Evolutionary conservation across 2,797 vertebrate genomes (phyloP), one percentile per base, ranked within the genome.

Genomic region (Eurystomus glaucurus): DNA sequence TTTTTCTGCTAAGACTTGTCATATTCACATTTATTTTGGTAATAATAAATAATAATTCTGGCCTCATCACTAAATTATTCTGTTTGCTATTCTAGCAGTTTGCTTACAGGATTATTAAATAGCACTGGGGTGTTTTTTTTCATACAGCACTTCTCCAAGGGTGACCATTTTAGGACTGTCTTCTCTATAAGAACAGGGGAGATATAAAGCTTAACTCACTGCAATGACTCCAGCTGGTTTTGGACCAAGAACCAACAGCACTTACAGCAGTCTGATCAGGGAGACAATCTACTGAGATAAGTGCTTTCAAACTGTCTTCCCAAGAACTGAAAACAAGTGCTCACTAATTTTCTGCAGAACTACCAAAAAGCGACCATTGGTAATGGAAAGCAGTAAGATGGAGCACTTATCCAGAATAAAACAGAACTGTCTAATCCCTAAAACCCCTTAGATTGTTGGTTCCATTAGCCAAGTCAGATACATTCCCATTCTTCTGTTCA

Each of bases 401-500:
- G n/a, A 93, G 22, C 18, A 55, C 22, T 69, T 48, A 45, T 66
- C 82, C 80, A 87, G 71, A 78, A 92, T 46, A 85, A 93, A 76
- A 7, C 10, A 75, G 72, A 91, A 65, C 46, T 88, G 64, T 33
- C 26, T 79, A 58, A 75, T 68, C 70, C 33, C 41, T 65, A 52
- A 82, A 88, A 86, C 13, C 15, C 18, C 26, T 61, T 21, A 60
- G 5, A 25, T 37, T 85, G 90, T 81, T 21, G 3, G 57, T 65
- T 93, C 65, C 29, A 1, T 71, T 90, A 60, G 22, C 20, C 41
- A 35, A 41, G 65, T 93, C 66, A 77, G 79, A 80, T 78, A 48
- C n/a, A 92, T 93, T 89, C 77, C 33, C 35, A n/a, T 89, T 96
- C 70, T 97, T 90, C 78, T 70, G n/a, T 64, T 72, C 4, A 14